Percentiles rank a stretch among this genome's conserved stretches.
Evolutionary conservation across 2,113 vertebrate species (phyloP).

Genomic region (Spermophilus dauricus): DNA sequence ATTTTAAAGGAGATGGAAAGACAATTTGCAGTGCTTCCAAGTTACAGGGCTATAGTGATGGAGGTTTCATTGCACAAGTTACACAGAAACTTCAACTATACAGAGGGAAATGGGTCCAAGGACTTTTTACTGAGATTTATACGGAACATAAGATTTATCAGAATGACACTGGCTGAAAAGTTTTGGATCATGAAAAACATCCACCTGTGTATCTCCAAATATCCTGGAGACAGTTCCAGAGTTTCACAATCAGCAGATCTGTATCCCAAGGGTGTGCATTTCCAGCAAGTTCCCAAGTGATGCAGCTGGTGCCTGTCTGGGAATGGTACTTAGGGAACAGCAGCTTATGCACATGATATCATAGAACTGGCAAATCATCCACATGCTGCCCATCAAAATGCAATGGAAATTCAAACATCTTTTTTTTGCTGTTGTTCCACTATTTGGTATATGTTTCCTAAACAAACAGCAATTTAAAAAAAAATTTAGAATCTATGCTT

Average conservation of each 20-base stretch:
- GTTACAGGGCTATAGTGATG: not conserved
- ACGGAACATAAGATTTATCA: not conserved
- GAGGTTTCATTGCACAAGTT: not conserved
- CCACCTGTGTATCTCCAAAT: not conserved
- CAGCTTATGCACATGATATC: fast-evolving
- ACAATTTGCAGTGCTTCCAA: not conserved
- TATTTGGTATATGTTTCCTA: not conserved
- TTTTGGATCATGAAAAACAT: not conserved
- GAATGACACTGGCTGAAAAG: not conserved
- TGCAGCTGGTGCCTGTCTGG: fast-evolving
- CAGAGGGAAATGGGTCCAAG: not conserved
- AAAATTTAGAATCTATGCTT: not conserved
- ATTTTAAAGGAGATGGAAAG: not conserved
- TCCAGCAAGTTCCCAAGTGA: not conserved
- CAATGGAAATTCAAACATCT: not conserved
- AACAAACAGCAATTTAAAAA: not conserved
- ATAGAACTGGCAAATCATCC: not conserved
- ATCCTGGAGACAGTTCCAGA: not conserved
- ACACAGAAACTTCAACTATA: not conserved
- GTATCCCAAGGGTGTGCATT: not conserved
- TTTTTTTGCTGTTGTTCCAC: not conserved
- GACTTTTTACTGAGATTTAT: not conserved
- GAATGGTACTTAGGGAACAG: not conserved
- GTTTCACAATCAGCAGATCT: not conserved
- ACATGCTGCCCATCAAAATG: fast-evolving